Conservation (phyloP, 2,797 vertebrate genomes). For the Pangasius djambal region DNA sequence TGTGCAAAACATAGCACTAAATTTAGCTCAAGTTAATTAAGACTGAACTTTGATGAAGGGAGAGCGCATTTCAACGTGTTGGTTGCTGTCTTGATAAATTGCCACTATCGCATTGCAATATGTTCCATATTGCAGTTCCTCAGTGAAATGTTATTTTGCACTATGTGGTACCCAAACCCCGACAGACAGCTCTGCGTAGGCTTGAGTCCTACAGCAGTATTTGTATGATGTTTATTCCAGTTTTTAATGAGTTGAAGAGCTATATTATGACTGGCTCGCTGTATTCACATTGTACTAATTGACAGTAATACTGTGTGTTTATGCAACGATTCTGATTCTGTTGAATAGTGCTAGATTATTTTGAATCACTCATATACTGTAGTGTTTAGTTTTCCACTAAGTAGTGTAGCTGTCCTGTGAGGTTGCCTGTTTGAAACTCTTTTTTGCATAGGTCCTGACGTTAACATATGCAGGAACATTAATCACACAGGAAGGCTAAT, state of each 20-base stretch:
- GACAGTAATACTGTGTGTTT: background rate
- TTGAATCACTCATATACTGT: background rate
- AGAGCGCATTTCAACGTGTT: background rate
- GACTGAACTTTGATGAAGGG: background rate
- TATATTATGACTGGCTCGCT: background rate
- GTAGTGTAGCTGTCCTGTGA: background rate
- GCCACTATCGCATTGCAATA: background rate
- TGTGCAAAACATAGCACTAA: background rate
- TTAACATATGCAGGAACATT: slow-evolving; percentile 9
- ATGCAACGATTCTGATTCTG: background rate
- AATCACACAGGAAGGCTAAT: background rate
- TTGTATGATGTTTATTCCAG: background rate
- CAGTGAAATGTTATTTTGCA: slow-evolving; percentile 8
- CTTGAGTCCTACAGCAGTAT: background rate
- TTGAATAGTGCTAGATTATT: background rate
- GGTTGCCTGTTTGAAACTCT: background rate
- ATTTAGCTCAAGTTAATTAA: slow-evolving; percentile 1
- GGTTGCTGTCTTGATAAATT: slow-evolving; percentile 12
- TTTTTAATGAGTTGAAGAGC: slow-evolving; percentile 8
- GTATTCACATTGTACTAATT: background rate
- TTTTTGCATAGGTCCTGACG: background rate
- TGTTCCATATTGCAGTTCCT: slow-evolving; percentile 4
- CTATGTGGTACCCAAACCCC: background rate
- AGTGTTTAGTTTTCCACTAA: background rate
- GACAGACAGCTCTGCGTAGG: slow-evolving; percentile 12